Evolutionary conservation across 2,113 vertebrate species (phyloP), one percentile per base, ranked within the genome.

Genomic region (Sprattus sprattus): DNA sequence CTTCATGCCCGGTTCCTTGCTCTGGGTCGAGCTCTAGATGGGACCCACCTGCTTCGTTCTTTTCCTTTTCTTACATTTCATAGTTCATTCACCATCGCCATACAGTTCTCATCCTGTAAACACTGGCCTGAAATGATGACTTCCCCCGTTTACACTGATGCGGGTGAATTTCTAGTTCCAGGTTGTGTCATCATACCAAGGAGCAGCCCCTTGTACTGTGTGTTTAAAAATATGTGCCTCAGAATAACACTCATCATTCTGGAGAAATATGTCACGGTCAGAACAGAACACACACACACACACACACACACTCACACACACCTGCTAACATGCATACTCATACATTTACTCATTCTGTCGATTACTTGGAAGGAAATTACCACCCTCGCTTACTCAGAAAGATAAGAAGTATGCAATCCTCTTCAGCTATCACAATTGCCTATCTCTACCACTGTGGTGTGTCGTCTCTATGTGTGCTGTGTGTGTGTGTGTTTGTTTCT

Each of bases 381-480:
- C 71, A 78, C 28, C 71, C 64, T 15, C 11, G 32, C 71, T 71
- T 78, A 78, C 71, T 78, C 15, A 78, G 71, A 78, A 78, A 28
- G 64, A 71, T 10, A 39, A 39, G 39, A 18, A 78, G 16, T 28
- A 32, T 39, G 11, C 2, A 13, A 11, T 39, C 13, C 11, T 78
- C 44, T 11, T 78, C 71, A 16, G 71, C 11, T 11, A 32, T 71
- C n/a, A 78, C 71, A 78, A 39, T 78, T 78, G 71, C 25, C 71
- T 78, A 78, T 78, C 28, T 78, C 71, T 39, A 71, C 28, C 71
- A 78, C 54, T 78, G 28, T 39, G 28, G 71, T 78, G 71, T 78
- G 71, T 5, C 13, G 67, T 67, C 64, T 25, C 2, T 28, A 32
- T 75, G 67, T 75, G 25, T 67, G 25, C 25, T 9, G 2, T 32